A percentile compares a stretch with the other conserved stretches of the same genome.
phyloP scores from a whole-genome alignment of 2,888 invertebrate species.

The Drosophila mimetica region DNA sequence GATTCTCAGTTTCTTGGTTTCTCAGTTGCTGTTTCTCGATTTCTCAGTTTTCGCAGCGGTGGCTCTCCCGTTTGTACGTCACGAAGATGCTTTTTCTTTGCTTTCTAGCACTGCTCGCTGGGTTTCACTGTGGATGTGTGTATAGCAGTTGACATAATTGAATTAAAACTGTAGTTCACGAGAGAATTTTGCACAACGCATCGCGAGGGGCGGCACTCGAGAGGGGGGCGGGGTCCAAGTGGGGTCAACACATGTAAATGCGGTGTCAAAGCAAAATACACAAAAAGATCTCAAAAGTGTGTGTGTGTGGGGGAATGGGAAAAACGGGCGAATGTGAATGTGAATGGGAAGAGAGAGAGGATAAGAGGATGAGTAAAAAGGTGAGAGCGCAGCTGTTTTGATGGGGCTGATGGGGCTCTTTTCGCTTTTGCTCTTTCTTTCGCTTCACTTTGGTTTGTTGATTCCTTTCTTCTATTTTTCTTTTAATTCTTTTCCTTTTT shows the following conservation, averaged over 20 bases:
- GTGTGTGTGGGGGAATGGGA: conserved; percentile 35
- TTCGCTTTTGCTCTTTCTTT: conserved; percentile 30
- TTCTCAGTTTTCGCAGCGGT: conserved; percentile 12
- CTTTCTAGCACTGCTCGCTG: conserved; percentile 10
- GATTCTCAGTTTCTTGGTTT: conserved; percentile 25
- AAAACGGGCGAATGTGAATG: conserved; percentile 53
- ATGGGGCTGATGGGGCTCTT: conserved; percentile 43
- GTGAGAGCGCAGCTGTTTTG: conserved; percentile 65
- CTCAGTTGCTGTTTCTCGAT: conserved; percentile 1
- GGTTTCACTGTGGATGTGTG: conserved; percentile 35
- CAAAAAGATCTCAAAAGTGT: conserved; percentile 32
- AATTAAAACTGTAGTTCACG: conserved; percentile 43
- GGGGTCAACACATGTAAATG: conserved; percentile 69
- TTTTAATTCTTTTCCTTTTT: conserved; percentile 50
- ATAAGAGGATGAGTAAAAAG: conserved; percentile 57
- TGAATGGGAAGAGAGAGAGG: conserved; percentile 64
- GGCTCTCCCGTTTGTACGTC: conserved; percentile 20
- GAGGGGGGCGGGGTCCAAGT: conserved; percentile 24
- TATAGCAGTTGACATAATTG: conserved; percentile 39
- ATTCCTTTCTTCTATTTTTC: conserved; percentile 44
- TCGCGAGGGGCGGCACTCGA: neutral
- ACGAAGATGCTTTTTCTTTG: conserved; percentile 24
- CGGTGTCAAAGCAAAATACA: conserved; percentile 66
- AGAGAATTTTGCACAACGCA: conserved; percentile 33
- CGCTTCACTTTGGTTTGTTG: conserved; percentile 50